Conservation (phyloP, 2,797 vertebrate species). For the Streptopelia turtur region DNA sequence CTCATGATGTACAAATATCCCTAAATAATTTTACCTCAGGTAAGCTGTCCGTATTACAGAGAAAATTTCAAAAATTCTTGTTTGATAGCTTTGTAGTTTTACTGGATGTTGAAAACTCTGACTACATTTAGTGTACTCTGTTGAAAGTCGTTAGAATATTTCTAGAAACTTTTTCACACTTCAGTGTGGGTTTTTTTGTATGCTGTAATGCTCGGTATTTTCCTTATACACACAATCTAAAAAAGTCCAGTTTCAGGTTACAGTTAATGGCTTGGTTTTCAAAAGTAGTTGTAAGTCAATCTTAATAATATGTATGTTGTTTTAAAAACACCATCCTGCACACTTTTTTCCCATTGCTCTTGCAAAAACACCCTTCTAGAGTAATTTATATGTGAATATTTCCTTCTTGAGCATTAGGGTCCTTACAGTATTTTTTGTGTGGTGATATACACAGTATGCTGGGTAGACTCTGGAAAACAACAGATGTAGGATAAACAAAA, state of each 20-base stretch:
- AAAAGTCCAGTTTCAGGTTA: neutral
- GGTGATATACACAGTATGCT: rapidly evolving
- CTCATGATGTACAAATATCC: neutral
- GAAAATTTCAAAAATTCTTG: neutral
- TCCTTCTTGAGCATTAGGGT: neutral
- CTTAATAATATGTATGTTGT: neutral
- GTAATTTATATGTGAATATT: neutral
- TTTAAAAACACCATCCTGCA: neutral
- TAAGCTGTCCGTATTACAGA: neutral
- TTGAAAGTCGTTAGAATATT: neutral
- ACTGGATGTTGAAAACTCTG: too few species aligned
- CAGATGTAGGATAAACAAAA: neutral
- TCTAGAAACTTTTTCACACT: neutral
- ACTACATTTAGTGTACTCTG: too few species aligned
- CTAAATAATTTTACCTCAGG: constrained; percentile 16
- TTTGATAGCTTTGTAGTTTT: neutral
- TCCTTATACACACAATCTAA: neutral
- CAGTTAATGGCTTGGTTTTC: neutral
- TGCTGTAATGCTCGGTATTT: neutral
- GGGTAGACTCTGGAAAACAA: neutral
- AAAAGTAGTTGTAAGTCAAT: neutral
- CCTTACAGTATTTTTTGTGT: neutral
- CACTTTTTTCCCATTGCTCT: neutral
- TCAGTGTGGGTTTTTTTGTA: neutral
- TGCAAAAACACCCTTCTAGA: neutral